Evolutionary conservation across 1,140 invertebrate genomes (phyloP), one percentile per base, ranked within the genome.

Genomic region (Heliconius eleuchia): DNA sequence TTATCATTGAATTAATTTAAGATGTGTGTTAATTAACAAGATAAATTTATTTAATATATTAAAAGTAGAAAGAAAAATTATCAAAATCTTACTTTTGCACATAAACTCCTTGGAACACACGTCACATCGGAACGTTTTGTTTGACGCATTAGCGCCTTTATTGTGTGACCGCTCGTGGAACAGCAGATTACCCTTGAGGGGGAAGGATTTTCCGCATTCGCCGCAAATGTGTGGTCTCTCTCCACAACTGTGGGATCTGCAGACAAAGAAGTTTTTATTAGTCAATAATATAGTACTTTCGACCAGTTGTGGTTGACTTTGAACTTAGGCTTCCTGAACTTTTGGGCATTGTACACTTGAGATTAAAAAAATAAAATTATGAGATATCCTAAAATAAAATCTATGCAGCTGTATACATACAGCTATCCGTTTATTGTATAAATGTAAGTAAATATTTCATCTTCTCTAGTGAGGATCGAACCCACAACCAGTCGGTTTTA

Each of bases 31-130:
- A 3, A 55, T n/a, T n/a, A n/a, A 55, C 7, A 19, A 55, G 18
- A 19, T 5, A 27, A 11, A 8, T 57, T 9, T 57, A 57, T 3
- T 34, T 71, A 18, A 30, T 11, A 71, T 16, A 52, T 18, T 6
- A 0, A 46, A 46, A 46, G 3, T 37, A 71, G 5, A 18, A 71
- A 8, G 39, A 71, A 23, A 71, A 71, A 18, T 3, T 9, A 39
- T 72, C 19, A n/a, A 72, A 50, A 55, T 52, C 83, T 88, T 84
- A 95, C 98, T 98, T 95, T 99, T 99, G 91, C 98, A 97, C 93
- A 99, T 97, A 95, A 99, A 99, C 85, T 99, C 98, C 93, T 99
- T 99, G 39, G 98, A 97, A 89, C 99, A 99, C 71, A 99, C 96
- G 85, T 99, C 99, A 92, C 99, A 99, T 39, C 97, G 96, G 94